A percentile compares a stretch with the other conserved stretches of the same genome.
phyloP scores from a whole-genome alignment of 2,113 vertebrate genomes.

The Tamias sibiricus region DNA sequence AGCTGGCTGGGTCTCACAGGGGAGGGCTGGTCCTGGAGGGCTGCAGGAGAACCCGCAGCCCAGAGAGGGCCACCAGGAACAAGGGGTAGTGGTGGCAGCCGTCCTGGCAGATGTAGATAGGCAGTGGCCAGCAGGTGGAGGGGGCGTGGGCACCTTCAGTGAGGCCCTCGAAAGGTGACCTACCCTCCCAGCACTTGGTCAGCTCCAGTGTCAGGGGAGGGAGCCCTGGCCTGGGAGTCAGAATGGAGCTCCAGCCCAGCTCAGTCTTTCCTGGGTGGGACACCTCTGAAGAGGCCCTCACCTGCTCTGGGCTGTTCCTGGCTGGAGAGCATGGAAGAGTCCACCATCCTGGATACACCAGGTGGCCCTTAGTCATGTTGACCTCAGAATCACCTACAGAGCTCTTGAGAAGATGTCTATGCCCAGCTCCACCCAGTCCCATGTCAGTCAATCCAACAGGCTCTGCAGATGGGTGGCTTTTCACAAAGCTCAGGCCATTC shows the following conservation, averaged over 20 bases:
- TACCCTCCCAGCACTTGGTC: neutral
- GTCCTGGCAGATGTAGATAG: too few relatives aligned
- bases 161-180: neutral
- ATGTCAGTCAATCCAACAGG: neutral
- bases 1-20: neutral
- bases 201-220: neutral
- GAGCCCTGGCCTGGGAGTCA: neutral
- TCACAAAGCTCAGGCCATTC: neutral
- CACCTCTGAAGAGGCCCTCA: neutral
- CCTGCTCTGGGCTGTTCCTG: neutral
- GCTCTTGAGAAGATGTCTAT: too few relatives aligned
- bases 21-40: too few relatives aligned
- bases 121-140: neutral
- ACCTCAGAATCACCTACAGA: neutral
- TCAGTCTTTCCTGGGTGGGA: neutral
- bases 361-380: neutral
- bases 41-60: too few relatives aligned
- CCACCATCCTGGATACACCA: too few relatives aligned
- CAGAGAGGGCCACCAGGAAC: neutral
- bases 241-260: neutral
- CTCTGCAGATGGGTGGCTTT: too few relatives aligned
- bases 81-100: neutral
- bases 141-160: neutral
- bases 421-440: neutral
- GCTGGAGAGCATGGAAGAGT: too few relatives aligned